Base-by-base conservation (phyloP, 2,888 invertebrate species). In the Salpingus planirostris region DNA sequence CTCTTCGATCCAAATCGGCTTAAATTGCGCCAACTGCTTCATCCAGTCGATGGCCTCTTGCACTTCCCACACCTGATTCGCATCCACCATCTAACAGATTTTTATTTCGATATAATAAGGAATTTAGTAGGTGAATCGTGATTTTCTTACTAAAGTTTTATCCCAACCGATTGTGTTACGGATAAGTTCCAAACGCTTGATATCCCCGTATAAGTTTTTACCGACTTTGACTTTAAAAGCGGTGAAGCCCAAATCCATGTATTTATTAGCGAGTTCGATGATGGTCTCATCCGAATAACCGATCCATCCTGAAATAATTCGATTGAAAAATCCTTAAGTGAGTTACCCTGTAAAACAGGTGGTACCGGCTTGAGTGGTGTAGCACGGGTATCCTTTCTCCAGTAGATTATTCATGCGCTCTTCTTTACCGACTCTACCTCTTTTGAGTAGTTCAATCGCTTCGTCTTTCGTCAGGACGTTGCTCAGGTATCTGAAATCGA, bases 181-280 rank as follows among this genome's bases (percentile, higher is more conserved):
- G 2, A 92, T 80, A 5, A 81, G 65, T 44, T 68, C 67, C 50
- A 86, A 80, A 37, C 92, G 66, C 41, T 76, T 70, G 24, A 74
- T 73, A 57, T 92, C 92, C 45, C 85, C 81, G 38, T 82, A 71
- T 11, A 89, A 59, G 60, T 80, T 76, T 39, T 73, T 70, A 1
- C 92, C 93, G n/a, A 93, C 89, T 70, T 93, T 93, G 7, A 87
- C 73, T 67, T 93, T 93, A 60, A 92, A 92, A 29, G 80, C 74
- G 1, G 74, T 80, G 58, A 85, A 90, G 8, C 90, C 90, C 26
- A 77, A 66, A 4, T 71, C 69, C 38, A 89, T 56, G 57, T 81
- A 88, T 58, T 84, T 78, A 32, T 73, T 64, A 44, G 86, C 86
- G 1, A 87, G 66, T 38, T 71, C 61, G 36, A 71, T 67, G 2